These are phyloP conservation scores for Hemiscyllium ocellatum DNA, from an alignment of 2,113 vertebrate genomes.

Conservation along the genomic window DNA sequence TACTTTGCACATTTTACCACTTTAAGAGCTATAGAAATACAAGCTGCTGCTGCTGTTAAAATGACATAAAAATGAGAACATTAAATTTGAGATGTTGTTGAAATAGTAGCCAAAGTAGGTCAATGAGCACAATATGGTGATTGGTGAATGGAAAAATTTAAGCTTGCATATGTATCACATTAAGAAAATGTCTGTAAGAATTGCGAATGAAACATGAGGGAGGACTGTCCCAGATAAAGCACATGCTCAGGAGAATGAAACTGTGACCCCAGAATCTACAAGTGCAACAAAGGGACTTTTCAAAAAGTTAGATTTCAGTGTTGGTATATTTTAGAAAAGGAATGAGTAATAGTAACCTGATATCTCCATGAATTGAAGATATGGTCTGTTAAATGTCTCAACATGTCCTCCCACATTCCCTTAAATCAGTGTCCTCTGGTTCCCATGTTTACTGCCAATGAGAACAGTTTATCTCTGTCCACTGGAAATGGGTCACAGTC, in stretches of 20 bases:
- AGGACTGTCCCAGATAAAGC: background rate
- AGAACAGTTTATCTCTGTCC: no score
- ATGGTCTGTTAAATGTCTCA: background rate
- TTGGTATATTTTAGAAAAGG: background rate
- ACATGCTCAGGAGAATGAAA: background rate
- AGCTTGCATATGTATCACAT: background rate
- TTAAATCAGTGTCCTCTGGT: background rate
- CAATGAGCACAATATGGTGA: background rate
- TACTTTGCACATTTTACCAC: background rate
- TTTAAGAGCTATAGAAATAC: background rate
- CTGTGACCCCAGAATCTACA: background rate
- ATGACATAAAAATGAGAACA: background rate
- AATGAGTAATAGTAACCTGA: background rate
- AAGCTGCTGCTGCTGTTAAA: background rate
- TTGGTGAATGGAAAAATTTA: background rate
- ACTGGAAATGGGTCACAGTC: background rate
- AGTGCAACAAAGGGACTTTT: background rate
- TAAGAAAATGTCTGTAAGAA: background rate
- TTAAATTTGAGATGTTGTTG: background rate
- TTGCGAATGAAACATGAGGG: background rate
- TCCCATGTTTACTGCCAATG: no score
- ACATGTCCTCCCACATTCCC: background rate
- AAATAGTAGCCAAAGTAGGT: background rate
- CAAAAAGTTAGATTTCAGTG: background rate
- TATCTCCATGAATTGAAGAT: background rate